phyloP scores from a whole-genome alignment of 1,140 invertebrate species.

The Drosophila truncata region DNA sequence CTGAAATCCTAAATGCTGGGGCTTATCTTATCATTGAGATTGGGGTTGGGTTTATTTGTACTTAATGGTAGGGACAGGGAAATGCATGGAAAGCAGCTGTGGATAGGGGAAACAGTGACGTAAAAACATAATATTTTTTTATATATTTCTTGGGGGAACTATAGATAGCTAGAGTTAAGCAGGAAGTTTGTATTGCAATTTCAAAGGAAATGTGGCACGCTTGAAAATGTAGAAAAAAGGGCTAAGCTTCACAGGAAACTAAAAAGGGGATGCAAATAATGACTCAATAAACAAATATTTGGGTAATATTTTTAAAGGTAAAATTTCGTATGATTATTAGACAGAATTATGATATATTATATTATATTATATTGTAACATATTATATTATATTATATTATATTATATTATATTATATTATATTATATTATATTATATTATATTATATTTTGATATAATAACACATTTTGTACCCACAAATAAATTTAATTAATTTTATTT shows the following conservation, averaged over 20 bases:
- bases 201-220: conserved; percentile 12
- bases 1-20: conserved; percentile 10
- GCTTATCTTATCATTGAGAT: conserved; percentile 65
- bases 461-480: rapidly evolving
- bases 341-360: no score
- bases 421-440: no score
- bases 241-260: neutral
- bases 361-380: no score
- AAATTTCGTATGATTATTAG: neutral
- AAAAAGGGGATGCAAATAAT: conserved; percentile 7
- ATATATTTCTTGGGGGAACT: conserved; percentile 8
- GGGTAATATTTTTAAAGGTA: conserved; percentile 2
- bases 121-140: no score
- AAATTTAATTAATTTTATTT: no score
- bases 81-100: conserved; percentile 44
- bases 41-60: conserved; percentile 13
- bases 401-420: no score
- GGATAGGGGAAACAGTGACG: conserved; percentile 4
- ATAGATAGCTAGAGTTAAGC: conserved; percentile 31
- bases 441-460: no score
- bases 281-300: conserved; percentile 3
- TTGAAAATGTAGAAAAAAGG: conserved; percentile 1
- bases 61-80: conserved; percentile 29
- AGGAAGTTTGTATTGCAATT: conserved; percentile 7
- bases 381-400: no score